phyloP scores from a whole-genome alignment of 2,888 invertebrate species.

The Synergus japonicus region DNA sequence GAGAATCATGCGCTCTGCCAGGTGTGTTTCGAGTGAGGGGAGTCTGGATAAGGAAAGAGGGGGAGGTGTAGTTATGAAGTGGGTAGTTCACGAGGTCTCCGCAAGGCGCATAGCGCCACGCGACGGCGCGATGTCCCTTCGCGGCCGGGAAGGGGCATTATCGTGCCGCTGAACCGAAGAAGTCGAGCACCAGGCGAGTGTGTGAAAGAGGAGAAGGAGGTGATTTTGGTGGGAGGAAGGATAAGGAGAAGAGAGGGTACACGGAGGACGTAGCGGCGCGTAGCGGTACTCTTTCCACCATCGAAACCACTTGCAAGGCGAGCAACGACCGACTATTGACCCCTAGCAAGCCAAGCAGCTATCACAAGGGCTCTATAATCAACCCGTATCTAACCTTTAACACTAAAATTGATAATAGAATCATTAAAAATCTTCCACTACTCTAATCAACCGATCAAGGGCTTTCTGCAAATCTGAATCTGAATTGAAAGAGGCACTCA shows the following conservation, averaged over 20 bases:
- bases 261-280: constrained; percentile 70
- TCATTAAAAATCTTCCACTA: neutral
- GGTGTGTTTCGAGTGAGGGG: constrained; percentile 44
- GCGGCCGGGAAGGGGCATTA: constrained; percentile 42
- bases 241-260: constrained; percentile 47
- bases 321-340: constrained; percentile 75
- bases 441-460: neutral
- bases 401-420: neutral
- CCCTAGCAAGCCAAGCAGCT: constrained; percentile 59
- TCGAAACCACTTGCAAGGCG: constrained; percentile 68
- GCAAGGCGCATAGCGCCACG: constrained; percentile 72
- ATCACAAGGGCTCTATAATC: constrained; percentile 40
- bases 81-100: constrained; percentile 76
- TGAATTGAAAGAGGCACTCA: too few relatives aligned
- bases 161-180: constrained; percentile 47
- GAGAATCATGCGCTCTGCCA: constrained; percentile 41
- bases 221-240: constrained; percentile 47
- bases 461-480: neutral
- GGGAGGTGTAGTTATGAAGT: constrained; percentile 54
- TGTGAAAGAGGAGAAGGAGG: constrained; percentile 50
- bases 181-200: constrained; percentile 50
- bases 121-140: constrained; percentile 60
- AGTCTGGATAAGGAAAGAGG: constrained; percentile 45
- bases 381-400: neutral
- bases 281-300: constrained; percentile 76